Evolutionary conservation across 2,113 vertebrate species (phyloP).

Genomic region (Alexandromys fortis): DNA sequence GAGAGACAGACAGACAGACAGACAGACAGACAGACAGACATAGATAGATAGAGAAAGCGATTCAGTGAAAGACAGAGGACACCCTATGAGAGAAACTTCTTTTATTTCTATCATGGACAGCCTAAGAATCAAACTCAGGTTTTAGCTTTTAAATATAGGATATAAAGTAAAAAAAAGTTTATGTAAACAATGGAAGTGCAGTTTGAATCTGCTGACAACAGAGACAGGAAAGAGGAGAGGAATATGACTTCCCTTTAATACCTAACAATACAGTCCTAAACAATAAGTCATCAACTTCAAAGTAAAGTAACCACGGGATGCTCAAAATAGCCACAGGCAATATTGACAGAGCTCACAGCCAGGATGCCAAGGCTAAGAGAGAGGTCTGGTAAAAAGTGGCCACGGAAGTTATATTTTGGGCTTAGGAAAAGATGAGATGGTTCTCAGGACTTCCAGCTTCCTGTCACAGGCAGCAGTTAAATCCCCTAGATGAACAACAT

Average conservation of each 20-base stretch:
- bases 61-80: background rate
- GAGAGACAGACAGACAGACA: background rate
- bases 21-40: too few relatives aligned
- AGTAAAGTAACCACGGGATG: slow-evolving; percentile 29
- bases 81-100: background rate
- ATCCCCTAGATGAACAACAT: background rate
- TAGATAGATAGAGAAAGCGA: background rate
- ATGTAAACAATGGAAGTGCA: background rate
- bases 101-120: background rate
- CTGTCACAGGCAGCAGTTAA: background rate
- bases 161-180: background rate
- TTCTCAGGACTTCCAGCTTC: background rate
- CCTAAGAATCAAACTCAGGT: background rate
- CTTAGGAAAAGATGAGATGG: background rate
- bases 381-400: background rate
- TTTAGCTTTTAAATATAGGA: slow-evolving; percentile 23
- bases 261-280: slow-evolving; percentile 3
- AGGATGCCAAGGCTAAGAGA: slow-evolving; percentile 28
- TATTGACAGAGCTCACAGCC: background rate
- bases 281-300: slow-evolving; percentile 23
- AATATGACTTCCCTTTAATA: background rate
- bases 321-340: background rate
- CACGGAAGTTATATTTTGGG: background rate
- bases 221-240: background rate
- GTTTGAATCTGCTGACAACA: background rate